phyloP scores from a whole-genome alignment of 2,888 invertebrate species.

The Hartigia nigra region DNA sequence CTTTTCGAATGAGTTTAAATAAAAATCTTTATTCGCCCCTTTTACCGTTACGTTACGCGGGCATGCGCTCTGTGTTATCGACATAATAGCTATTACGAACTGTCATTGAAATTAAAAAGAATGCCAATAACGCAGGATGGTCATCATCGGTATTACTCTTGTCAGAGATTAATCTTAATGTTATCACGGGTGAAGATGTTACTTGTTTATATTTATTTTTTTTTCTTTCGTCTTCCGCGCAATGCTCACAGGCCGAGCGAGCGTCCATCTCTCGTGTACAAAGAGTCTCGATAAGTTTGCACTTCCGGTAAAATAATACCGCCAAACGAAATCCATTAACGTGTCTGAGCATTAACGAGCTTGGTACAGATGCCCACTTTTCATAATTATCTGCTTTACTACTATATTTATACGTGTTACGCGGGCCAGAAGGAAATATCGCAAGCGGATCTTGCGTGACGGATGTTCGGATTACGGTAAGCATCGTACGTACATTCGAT shows the following conservation, averaged over 20 bases:
- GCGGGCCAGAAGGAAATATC: not conserved
- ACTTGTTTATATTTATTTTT: not conserved
- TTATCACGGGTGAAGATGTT: not conserved
- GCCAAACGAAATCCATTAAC: constrained; percentile 6
- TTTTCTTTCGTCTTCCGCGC: not conserved
- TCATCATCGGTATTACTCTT: not conserved
- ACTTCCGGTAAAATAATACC: not conserved
- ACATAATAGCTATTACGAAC: not conserved
- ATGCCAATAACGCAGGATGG: not conserved
- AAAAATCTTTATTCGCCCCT: not conserved
- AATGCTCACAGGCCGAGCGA: not conserved
- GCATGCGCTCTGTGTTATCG: not conserved
- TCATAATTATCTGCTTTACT: not conserved
- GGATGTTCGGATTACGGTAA: not conserved
- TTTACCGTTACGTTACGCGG: not conserved
- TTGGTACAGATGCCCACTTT: not conserved
- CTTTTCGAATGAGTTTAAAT: not conserved
- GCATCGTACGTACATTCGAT: not conserved
- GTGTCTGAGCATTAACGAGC: not conserved
- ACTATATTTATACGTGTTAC: not conserved
- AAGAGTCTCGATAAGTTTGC: not conserved
- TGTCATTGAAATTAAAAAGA: not conserved
- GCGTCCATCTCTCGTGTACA: not conserved
- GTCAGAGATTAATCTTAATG: not conserved
- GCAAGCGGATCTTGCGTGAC: not conserved